phyloP scores from a whole-genome alignment of 2,888 invertebrate species.

The Esperia sulphurella region DNA sequence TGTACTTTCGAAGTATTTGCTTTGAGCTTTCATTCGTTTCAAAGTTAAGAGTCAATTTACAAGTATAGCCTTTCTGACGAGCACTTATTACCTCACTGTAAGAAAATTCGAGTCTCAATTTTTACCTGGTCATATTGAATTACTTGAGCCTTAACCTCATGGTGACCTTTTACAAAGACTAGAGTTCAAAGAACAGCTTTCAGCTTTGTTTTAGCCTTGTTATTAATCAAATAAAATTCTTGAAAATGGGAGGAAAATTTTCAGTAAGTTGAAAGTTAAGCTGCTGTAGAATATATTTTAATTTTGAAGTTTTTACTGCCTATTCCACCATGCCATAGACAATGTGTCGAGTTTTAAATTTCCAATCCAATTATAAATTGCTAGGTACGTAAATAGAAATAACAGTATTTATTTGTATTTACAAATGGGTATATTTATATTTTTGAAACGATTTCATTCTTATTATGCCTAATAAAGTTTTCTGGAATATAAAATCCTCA shows the following conservation, averaged over 20 bases:
- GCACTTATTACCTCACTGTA: conserved; percentile 2
- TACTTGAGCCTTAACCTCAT: conserved; percentile 27
- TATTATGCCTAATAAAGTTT: too few relatives aligned
- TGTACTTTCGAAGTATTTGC: background rate
- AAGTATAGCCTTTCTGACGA: background rate
- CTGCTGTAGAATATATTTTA: background rate
- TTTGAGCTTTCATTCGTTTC: background rate
- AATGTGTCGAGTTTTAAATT: too few relatives aligned
- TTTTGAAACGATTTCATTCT: too few relatives aligned
- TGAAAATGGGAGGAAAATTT: conserved; percentile 13
- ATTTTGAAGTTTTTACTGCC: too few relatives aligned
- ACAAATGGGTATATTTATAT: too few relatives aligned
- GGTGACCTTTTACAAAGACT: conserved; percentile 30
- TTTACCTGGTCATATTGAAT: conserved; percentile 29
- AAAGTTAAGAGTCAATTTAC: conserved; percentile 3
- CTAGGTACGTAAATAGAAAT: too few relatives aligned
- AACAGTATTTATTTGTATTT: too few relatives aligned
- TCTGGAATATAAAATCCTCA: too few relatives aligned
- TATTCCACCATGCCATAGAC: too few relatives aligned
- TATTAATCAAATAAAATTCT: conserved; percentile 37
- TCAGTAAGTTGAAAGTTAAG: background rate
- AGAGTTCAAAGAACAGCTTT: conserved; percentile 37
- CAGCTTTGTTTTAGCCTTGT: conserved; percentile 17
- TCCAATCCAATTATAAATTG: too few relatives aligned
- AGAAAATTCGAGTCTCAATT: conserved; percentile 13